Evolutionary conservation across 1,140 invertebrate genomes (phyloP).

Genomic region (Penaeus vannamei): DNA sequence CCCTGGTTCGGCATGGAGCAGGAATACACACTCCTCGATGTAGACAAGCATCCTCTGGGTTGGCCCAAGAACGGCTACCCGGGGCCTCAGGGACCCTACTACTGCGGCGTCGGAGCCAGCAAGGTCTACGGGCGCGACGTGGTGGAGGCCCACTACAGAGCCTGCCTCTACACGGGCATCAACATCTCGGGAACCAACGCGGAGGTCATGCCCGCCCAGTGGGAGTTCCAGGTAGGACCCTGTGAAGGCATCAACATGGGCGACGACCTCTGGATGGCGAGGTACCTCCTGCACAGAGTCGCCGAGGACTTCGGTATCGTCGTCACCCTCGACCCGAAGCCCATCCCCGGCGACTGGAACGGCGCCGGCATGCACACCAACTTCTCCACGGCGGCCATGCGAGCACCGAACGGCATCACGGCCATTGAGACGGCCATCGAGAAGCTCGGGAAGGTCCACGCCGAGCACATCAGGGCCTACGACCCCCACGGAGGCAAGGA

Average conservation of each 20-base stretch:
- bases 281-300: constrained; percentile 4
- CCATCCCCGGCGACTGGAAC: constrained; percentile 14
- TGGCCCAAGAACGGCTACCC: constrained; percentile 22
- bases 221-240: constrained; percentile 19
- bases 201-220: constrained; percentile 22
- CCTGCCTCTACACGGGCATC: constrained; percentile 9
- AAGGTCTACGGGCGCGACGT: constrained; percentile 6
- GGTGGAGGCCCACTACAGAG: constrained; percentile 13
- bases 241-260: constrained; percentile 2
- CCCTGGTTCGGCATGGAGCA: constrained; percentile 25
- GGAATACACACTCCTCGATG: constrained; percentile 6
- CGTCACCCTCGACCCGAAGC: neutral
- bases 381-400: neutral
- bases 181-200: constrained; percentile 1
- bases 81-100: constrained; percentile 13
- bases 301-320: constrained; percentile 11
- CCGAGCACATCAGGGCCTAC: neutral
- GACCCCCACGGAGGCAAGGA: constrained; percentile 14
- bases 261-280: constrained; percentile 11
- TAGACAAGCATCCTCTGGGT: neutral
- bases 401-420: neutral
- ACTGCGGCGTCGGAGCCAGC: constrained; percentile 19
- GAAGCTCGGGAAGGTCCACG: neutral
- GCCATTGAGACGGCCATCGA: neutral
- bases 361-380: constrained; percentile 17